Base-by-base conservation (phyloP, 2,888 invertebrate genomes). In the Himalopsyche japonica region DNA sequence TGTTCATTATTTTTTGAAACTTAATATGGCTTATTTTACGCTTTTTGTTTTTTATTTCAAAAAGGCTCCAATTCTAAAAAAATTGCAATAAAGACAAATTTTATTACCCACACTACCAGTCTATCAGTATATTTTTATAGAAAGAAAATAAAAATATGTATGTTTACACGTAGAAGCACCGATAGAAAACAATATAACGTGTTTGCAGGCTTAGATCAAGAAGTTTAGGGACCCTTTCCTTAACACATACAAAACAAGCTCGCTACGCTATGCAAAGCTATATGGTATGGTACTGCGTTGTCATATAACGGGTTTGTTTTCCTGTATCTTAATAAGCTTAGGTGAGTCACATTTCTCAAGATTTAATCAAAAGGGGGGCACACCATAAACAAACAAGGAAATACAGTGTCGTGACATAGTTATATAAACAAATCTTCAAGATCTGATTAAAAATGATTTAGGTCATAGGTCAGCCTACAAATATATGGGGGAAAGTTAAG, bases 381-480 rank as follows among this genome's bases (percentile, higher is more conserved):
- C 64, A 43, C 80, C 80, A 37, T 80, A 70, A 80, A 70, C 80
- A 81, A 24, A 81, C 80, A 80, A 80, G 37, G 43, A n/a, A 37
- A 27, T 12, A 12, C 70, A 70, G 70, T 70, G 70, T 24, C 30
- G 27, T 8, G 27, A 70, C 70, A 27, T 0, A 8, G 57, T 57
- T 57, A 10, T 57, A 20, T 57, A 20, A 20, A 57, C 57, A 57
- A 57, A 43, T 43, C 43, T 43, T 15, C 43, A 43, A 43, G 15
- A 43, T 15, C 43, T 15, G 12, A 43, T 43, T 15, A 57, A 57
- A n/a, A 57, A 8, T 57, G 20, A 57, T 20, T 20, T 57, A 57
- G 57, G 57, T 57, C 57, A 57, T 15, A 43, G 37, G 8, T 43
- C 37, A 8, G 15, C 15, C 12, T 15, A 43, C 43, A 43, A 43